Evolutionary conservation across 2,113 vertebrate species (phyloP).

Genomic region (Cyprinus carpio): DNA sequence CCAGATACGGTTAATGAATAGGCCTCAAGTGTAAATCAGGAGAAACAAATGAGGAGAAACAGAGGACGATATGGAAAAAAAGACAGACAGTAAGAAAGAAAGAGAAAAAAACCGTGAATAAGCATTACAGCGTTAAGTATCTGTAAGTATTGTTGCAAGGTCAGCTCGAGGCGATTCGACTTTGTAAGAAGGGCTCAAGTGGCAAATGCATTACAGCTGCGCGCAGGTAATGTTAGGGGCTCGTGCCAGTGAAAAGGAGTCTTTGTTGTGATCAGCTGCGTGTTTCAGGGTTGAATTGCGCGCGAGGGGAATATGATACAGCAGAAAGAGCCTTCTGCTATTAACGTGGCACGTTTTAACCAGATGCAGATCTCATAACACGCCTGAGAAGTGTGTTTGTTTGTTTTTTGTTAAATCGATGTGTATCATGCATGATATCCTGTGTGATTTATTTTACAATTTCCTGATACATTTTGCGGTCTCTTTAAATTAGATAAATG

Average conservation of each 20-base stretch:
- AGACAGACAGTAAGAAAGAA: background rate
- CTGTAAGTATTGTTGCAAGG: background rate
- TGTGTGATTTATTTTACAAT: background rate
- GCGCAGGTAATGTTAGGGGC: background rate
- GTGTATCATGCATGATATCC: background rate
- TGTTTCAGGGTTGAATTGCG: slow-evolving; percentile 48
- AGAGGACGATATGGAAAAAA: background rate
- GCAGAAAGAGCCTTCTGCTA: slow-evolving; percentile 36
- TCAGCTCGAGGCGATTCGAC: slow-evolving; percentile 23
- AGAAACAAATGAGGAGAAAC: background rate
- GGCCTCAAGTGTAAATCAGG: background rate
- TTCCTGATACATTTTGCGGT: background rate
- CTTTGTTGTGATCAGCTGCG: slow-evolving; percentile 51
- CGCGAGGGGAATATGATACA: slow-evolving; percentile 56
- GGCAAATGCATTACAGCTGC: slow-evolving; percentile 50
- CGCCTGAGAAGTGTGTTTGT: background rate
- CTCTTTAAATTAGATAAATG: background rate
- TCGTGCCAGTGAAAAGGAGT: slow-evolving; percentile 48
- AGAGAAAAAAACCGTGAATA: background rate
- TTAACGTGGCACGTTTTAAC: slow-evolving; percentile 16
- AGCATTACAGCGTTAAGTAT: background rate
- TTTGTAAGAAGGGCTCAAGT: slow-evolving; percentile 25
- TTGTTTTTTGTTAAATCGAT: background rate
- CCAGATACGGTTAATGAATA: background rate
- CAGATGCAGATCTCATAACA: slow-evolving; percentile 9